Base-by-base conservation (phyloP, 2,888 invertebrate genomes). In the Geotrupes spiniger region DNA sequence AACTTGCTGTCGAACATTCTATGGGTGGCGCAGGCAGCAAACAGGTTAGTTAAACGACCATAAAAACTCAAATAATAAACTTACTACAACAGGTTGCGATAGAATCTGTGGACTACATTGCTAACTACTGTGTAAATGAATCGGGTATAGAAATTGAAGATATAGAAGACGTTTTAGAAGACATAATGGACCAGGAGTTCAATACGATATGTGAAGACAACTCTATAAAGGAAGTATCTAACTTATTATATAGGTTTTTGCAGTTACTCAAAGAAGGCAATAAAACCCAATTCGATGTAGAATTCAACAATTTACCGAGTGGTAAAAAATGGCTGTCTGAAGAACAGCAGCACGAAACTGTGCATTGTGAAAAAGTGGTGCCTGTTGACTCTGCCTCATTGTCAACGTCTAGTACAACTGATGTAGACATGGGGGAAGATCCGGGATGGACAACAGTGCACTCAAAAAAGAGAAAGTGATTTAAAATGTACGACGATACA, bases 161-260 rank as follows among this genome's bases (percentile, higher is more conserved):
- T 54, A 74, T 86, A 2, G 76, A 79, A 31, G 84, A 85, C 60
- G 75, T 81, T 0, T 64, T 87, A 15, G 84, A 85, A 61, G 85
- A 86, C 57, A 72, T 85, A 17, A 81, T 87, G 80, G 85, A 87
- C 67, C 81, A 85, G 62, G 84, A 86, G 62, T 86, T 87, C 69
- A 79, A 85, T 50, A 86, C 85, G 17, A 75, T 83, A 3, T 86
- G 86, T 64, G 84, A 85, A 70, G 87, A 87, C 62, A 77, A 79
- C 57, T 86, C 86, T 9, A 80, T 84, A 16, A 78, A 76, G 71
- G 85, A 85, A 73, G 76, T 86, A 52, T 80, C 83, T 43, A 62
- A 66, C 10, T 65, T 81, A 29, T 68, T 86, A 2, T 58, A 79
- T 9, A 75, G 76, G 39, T 85, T 80, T 60, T 69, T 84, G 11